phyloP scores from a whole-genome alignment of 1,140 invertebrate species.

The Rhopalosiphum padi region DNA sequence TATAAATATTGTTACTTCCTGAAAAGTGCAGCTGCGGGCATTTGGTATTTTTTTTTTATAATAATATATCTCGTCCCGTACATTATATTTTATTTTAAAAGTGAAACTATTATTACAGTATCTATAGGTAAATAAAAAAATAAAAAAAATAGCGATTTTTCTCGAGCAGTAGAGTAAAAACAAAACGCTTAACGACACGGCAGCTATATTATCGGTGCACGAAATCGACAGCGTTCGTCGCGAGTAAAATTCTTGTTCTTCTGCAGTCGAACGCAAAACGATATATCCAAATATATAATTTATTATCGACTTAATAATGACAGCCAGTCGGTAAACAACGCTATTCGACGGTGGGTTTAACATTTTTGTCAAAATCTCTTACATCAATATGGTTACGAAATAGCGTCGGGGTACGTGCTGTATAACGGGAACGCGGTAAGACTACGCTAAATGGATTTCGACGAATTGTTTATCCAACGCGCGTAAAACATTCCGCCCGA shows the following conservation, averaged over 20 bases:
- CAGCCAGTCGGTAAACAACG: neutral
- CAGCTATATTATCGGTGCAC: too few relatives aligned
- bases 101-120: too few relatives aligned
- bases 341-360: neutral
- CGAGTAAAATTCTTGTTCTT: neutral
- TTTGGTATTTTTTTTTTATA: too few relatives aligned
- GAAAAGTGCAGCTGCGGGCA: too few relatives aligned
- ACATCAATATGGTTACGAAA: neutral
- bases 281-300: neutral
- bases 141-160: too few relatives aligned
- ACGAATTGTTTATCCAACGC: conserved; percentile 18
- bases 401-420: neutral
- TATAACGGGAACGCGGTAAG: neutral
- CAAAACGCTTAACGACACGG: too few relatives aligned
- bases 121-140: too few relatives aligned
- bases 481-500: neutral
- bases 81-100: too few relatives aligned
- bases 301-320: neutral
- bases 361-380: neutral
- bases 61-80: too few relatives aligned
- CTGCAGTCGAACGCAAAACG: neutral
- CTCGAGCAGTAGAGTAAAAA: too few relatives aligned
- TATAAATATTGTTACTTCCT: too few relatives aligned
- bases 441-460: neutral
- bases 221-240: too few relatives aligned